Evolutionary conservation across 2,113 vertebrate species (phyloP).

Genomic region (Pollachius pollachius): DNA sequence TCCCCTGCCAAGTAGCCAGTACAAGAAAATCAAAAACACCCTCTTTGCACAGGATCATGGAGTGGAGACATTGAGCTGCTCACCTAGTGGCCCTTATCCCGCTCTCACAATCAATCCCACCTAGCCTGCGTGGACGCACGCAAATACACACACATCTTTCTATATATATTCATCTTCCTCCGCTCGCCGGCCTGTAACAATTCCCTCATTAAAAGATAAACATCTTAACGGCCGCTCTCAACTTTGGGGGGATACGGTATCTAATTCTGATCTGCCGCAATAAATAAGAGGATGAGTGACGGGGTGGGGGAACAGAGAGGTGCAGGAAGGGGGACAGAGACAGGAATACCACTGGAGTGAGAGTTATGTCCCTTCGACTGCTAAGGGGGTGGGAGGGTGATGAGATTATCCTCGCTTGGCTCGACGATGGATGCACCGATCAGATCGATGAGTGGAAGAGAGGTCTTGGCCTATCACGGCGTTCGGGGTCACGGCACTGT

Average conservation of each 20-base stretch:
- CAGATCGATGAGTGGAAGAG: constrained; percentile 20
- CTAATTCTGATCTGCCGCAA: constrained; percentile 53
- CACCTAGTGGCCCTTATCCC: constrained; percentile 19
- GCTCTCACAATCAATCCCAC: constrained; percentile 23
- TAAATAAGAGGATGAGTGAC: constrained; percentile 55
- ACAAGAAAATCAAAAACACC: constrained; percentile 11
- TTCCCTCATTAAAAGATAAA: constrained; percentile 41
- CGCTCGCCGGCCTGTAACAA: constrained; percentile 46
- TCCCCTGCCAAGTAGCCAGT: not conserved
- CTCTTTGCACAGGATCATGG: constrained; percentile 7
- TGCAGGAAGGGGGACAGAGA: constrained; percentile 14
- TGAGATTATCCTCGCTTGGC: constrained; percentile 51
- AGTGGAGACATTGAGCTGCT: not conserved
- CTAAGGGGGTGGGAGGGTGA: constrained; percentile 40
- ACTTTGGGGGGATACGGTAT: constrained; percentile 21
- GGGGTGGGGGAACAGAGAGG: not conserved
- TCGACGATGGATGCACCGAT: constrained; percentile 35
- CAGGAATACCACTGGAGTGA: constrained; percentile 45
- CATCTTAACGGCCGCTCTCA: constrained; percentile 27
- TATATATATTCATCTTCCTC: constrained; percentile 4
- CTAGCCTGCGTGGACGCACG: constrained; percentile 4
- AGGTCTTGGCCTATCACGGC: constrained; percentile 22
- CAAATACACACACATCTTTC: constrained; percentile 15
- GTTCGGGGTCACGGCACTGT: constrained; percentile 28
- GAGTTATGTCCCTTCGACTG: constrained; percentile 42